A percentile compares a stretch with the other conserved stretches of the same genome.
Conservation (phyloP, 64 coral and sea anemone genomes). For the Cladopsammia gracilis region DNA sequence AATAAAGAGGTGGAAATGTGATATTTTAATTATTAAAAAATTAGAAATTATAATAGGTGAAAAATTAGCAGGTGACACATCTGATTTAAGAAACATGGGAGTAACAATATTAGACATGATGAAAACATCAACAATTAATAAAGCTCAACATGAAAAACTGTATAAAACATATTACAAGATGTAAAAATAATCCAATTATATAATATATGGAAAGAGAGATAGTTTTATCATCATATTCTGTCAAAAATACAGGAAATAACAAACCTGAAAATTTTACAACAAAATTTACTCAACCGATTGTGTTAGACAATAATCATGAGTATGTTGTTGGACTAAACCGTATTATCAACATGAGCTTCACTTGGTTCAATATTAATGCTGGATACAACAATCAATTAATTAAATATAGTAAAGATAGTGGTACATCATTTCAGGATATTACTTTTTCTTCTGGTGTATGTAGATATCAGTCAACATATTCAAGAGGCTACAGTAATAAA, state of each 20-base stretch:
- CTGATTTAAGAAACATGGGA: neutral
- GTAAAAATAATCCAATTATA: neutral
- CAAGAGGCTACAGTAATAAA: neutral
- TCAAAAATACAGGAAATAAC: neutral
- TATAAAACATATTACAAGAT: neutral
- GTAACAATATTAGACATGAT: neutral
- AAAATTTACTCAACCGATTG: neutral
- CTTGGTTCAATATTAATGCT: neutral
- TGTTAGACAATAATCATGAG: neutral
- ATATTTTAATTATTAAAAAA: constrained; percentile 1
- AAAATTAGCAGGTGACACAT: neutral
- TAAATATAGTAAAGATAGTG: neutral
- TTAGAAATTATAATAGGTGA: neutral
- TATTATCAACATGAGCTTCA: neutral
- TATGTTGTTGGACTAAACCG: neutral
- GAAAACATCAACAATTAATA: neutral
- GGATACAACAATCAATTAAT: neutral
- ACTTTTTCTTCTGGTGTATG: neutral
- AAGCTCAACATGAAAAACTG: neutral
- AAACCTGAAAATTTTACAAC: neutral
- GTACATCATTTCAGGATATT: neutral
- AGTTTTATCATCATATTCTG: neutral
- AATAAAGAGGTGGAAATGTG: neutral
- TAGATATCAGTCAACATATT: neutral
- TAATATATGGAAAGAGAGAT: neutral